Evolutionary conservation across 2,797 vertebrate genomes (phyloP), one percentile per base, ranked within the genome.

Genomic region (Pseudotriccus pelzelni): DNA sequence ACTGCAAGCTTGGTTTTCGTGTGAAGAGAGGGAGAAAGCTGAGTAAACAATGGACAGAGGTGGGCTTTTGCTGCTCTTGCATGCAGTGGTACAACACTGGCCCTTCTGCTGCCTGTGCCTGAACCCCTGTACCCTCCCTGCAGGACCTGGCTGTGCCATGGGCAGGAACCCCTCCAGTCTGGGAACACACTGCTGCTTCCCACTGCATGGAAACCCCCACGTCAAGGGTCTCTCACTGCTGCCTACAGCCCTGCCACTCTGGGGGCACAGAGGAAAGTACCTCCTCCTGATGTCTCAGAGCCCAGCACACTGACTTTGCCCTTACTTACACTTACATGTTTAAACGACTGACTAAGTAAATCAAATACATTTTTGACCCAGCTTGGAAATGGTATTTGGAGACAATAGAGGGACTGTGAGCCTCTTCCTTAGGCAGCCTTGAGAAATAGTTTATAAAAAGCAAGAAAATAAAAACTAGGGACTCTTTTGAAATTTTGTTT

Each of bases 141-240:
- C 0, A 1, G 2, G 4, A 27, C 36, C 34, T 44, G 28, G 43
- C 34, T 32, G 59, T 63, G 56, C 49, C 7, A 0, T 10, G 15
- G 56, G 21, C 72, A 90, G 43, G 25, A 44, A 43, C 25, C 4
- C 13, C 41, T 36, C 60, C 2, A 1, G 3, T 19, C 70, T 83
- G 44, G 30, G 36, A 28, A 56, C 66, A 27, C 7, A 3, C 27
- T 36, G 43, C 27, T 79, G 28, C 74, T 93, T 30, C 60, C 66
- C 9, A 1, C 36, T 4, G 1, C 15, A 46, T 10, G 43, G 20
- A 36, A 89, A 11, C 7, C 44, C 36, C 28, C 13, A 12, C 1
- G 2, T 5, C 0, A 0, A 32, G 24, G 10, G 2, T 32, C 23
- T 44, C 25, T 73, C 0, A 1, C 53, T 43, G 43, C 60, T 49